These are phyloP conservation scores for Anarhynchus alexandrinus DNA, from an alignment of 2,113 vertebrate genomes.

Conservation along the genomic window DNA sequence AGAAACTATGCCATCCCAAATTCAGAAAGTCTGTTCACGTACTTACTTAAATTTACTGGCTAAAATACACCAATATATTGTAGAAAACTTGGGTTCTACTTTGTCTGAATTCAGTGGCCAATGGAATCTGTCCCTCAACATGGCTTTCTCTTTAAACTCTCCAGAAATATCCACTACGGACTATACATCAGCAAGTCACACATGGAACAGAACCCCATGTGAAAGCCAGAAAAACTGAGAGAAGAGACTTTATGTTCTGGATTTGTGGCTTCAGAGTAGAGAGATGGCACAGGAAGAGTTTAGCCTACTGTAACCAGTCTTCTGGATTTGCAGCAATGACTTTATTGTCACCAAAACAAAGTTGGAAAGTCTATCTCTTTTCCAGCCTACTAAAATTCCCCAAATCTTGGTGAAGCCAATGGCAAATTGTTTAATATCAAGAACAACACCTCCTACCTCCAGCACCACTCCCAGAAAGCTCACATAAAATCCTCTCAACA, in stretches of 20 bases:
- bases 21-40: neutral
- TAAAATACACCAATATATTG: neutral
- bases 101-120: neutral
- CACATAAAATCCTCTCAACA: neutral
- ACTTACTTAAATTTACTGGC: neutral
- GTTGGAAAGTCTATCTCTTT: neutral
- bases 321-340: neutral
- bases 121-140: neutral
- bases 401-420: neutral
- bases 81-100: neutral
- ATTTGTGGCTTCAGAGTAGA: neutral
- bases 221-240: neutral
- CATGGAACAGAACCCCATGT: neutral
- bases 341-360: neutral
- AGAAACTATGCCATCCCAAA: neutral
- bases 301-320: neutral
- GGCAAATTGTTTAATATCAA: neutral
- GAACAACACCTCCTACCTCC: neutral
- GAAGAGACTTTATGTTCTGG: neutral
- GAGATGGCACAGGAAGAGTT: neutral
- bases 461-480: neutral
- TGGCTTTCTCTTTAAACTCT: neutral
- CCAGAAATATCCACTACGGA: neutral
- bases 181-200: neutral
- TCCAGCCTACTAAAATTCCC: neutral